These are phyloP conservation scores for Ceratoteleas bidentatus DNA, from an alignment of 1,140 invertebrate genomes.

Conservation along the genomic window DNA sequence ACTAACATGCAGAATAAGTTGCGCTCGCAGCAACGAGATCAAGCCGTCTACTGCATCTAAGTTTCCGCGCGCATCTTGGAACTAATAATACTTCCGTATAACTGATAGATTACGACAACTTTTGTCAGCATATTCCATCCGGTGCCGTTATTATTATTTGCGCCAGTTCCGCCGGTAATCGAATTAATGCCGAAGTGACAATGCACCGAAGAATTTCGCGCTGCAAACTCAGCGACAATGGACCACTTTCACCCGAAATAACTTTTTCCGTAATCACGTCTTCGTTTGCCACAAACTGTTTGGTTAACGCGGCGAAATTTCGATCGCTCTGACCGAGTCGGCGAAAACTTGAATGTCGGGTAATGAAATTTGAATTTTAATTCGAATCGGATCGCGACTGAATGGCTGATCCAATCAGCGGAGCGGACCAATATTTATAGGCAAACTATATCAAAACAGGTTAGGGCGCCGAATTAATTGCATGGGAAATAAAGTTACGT, in stretches of 20 bases:
- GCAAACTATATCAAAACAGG: no score
- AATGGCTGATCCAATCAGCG: no score
- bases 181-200: constrained; percentile 29
- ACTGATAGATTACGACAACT: constrained; percentile 53
- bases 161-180: constrained; percentile 14
- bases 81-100: constrained; percentile 53
- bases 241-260: background rate
- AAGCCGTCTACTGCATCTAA: constrained; percentile 52
- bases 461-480: no score
- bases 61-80: constrained; percentile 38
- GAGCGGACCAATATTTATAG: no score
- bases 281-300: no score
- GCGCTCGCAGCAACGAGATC: constrained; percentile 32
- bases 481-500: no score
- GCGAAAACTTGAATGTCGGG: no score
- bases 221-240: background rate
- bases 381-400: no score
- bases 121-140: constrained; percentile 30
- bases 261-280: no score
- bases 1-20: constrained; percentile 51
- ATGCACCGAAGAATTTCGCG: constrained; percentile 7
- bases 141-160: constrained; percentile 31
- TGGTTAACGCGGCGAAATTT: no score
- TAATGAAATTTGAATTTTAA: no score
- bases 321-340: no score